Evolutionary conservation across 2,113 vertebrate species (phyloP).

Genomic region (Oreotrochilus melanogaster): DNA sequence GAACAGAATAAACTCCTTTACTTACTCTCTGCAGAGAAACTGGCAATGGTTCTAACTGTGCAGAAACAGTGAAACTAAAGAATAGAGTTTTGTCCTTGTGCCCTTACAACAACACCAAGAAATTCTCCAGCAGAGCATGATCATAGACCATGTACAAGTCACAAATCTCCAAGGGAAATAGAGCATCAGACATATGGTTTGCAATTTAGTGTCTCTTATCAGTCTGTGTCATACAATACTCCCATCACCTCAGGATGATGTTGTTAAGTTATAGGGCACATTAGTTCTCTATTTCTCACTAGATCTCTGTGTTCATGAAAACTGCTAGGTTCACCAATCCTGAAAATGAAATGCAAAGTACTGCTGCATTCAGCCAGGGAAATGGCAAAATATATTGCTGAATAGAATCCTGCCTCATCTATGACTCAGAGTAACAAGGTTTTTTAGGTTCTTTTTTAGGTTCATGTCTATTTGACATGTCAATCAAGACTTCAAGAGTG

Average conservation of each 20-base stretch:
- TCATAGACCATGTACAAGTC: background rate
- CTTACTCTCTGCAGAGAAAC: background rate
- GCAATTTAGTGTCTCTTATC: conserved; percentile 37
- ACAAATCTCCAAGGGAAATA: conserved; percentile 42
- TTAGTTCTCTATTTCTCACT: background rate
- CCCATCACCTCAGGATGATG: background rate
- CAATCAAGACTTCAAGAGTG: background rate
- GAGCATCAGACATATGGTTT: background rate
- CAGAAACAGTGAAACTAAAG: background rate
- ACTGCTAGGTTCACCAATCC: background rate
- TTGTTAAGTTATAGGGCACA: background rate
- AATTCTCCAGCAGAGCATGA: background rate
- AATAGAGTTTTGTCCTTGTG: background rate
- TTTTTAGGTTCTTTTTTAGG: background rate
- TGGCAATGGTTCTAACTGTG: background rate
- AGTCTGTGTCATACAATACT: conserved; percentile 17
- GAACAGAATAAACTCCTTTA: background rate
- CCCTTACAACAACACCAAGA: background rate
- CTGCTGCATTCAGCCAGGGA: background rate
- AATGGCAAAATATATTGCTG: background rate
- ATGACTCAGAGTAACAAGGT: background rate
- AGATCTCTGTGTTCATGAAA: background rate
- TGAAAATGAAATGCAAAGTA: conserved; percentile 17
- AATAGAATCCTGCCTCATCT: background rate
- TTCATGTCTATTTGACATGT: background rate